Percentiles rank a stretch among this genome's conserved stretches.
phyloP scores from a whole-genome alignment of 2,888 invertebrate species.

The Aspidiotus rigidus region DNA sequence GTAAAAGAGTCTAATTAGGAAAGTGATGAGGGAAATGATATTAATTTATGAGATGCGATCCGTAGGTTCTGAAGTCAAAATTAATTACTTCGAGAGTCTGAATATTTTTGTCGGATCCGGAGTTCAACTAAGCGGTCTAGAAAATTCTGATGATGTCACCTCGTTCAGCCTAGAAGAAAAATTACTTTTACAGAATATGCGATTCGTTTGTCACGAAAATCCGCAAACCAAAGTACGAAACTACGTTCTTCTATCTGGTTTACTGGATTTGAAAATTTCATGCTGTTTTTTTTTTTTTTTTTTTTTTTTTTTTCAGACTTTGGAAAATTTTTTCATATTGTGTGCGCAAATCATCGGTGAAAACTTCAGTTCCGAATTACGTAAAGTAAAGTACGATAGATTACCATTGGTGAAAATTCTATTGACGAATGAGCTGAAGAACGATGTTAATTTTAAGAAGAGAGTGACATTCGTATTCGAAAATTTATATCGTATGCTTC shows the following conservation, averaged over 20 bases:
- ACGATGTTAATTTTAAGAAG: background rate
- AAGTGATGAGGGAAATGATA: background rate
- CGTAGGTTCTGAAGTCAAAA: slow-evolving; percentile 14
- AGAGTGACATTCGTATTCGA: slow-evolving; percentile 2
- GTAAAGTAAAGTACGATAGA: slow-evolving; percentile 1
- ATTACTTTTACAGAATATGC: slow-evolving; percentile 32
- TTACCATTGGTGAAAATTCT: slow-evolving; percentile 13
- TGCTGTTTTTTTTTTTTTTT: background rate
- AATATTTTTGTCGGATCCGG: slow-evolving; percentile 35
- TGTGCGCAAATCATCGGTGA: slow-evolving; percentile 29
- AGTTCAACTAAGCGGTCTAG: slow-evolving; percentile 29
- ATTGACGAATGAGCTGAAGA: slow-evolving; percentile 11
- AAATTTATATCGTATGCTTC: slow-evolving; percentile 6
- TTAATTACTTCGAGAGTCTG: slow-evolving; percentile 24
- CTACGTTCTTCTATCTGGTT: background rate
- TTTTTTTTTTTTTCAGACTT: slow-evolving; percentile 3
- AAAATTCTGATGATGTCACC: slow-evolving; percentile 4
- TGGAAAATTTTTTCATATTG: slow-evolving; percentile 17
- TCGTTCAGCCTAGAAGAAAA: background rate
- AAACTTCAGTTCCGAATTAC: slow-evolving; percentile 1
- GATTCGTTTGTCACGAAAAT: slow-evolving; percentile 31
- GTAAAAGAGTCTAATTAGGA: background rate
- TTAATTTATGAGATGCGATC: background rate
- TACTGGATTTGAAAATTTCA: background rate
- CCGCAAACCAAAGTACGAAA: slow-evolving; percentile 23